These are phyloP conservation scores for Papilio glaucus DNA, from an alignment of 1,140 invertebrate species.

Conservation along the genomic window DNA sequence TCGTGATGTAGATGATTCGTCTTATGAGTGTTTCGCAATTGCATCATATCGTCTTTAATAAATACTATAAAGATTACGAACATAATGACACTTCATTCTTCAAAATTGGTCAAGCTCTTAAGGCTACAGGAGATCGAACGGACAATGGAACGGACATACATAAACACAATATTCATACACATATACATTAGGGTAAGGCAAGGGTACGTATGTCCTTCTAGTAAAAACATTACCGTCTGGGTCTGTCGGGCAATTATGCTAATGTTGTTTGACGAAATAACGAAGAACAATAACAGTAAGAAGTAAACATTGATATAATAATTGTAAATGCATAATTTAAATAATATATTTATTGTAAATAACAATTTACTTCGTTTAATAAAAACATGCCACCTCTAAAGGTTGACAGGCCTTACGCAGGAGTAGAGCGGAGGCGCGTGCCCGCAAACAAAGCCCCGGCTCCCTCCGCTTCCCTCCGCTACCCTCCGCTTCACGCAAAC, in stretches of 20 bases:
- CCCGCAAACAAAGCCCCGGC: conserved; percentile 58
- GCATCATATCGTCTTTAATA: too few species aligned
- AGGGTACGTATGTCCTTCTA: too few species aligned
- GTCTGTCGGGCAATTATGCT: not conserved
- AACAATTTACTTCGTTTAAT: conserved; percentile 2
- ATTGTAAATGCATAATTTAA: not conserved
- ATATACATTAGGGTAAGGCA: too few species aligned
- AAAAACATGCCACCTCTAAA: conserved; percentile 38
- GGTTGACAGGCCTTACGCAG: conserved; percentile 50
- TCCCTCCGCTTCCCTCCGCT: conserved; percentile 34
- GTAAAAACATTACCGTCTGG: too few species aligned
- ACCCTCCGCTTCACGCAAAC: conserved; percentile 43
- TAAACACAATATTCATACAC: too few species aligned
- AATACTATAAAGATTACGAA: too few species aligned
- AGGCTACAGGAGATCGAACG: too few species aligned
- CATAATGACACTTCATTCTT: too few species aligned
- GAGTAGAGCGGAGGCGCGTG: conserved; percentile 53
- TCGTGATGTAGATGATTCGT: not conserved
- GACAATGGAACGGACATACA: too few species aligned
- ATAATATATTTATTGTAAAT: not conserved
- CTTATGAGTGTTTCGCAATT: too few species aligned
- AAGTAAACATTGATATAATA: not conserved
- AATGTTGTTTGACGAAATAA: not conserved
- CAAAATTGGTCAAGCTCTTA: too few species aligned
- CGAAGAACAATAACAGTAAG: not conserved